Percentiles rank a stretch among this genome's conserved stretches.
phyloP scores from a whole-genome alignment of 2,113 vertebrate species.

The Etheostoma cragini region DNA sequence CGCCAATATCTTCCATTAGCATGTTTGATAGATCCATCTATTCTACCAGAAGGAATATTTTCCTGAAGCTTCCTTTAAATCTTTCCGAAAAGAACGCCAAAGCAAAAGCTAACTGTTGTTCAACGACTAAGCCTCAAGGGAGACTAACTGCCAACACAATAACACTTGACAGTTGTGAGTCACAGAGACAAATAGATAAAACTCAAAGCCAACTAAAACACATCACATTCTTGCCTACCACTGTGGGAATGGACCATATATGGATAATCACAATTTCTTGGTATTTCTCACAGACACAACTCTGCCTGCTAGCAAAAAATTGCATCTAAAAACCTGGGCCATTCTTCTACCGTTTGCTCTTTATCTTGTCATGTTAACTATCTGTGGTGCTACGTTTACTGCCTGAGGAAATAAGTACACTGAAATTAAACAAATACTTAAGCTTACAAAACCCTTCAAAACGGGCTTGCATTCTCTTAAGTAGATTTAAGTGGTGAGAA shows the following conservation, averaged over 20 bases:
- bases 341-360: not conserved
- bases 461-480: not conserved
- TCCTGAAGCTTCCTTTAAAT: not conserved
- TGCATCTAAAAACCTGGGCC: not conserved
- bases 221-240: not conserved
- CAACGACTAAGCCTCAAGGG: not conserved
- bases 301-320: not conserved
- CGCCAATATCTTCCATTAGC: not conserved
- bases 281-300: conserved; percentile 15
- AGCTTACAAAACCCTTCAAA: not conserved
- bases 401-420: not conserved
- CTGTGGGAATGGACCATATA: conserved; percentile 73
- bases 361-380: not conserved
- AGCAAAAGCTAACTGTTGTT: not conserved
- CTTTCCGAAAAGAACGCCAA: not conserved
- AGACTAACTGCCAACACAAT: conserved; percentile 7
- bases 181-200: conserved; percentile 50
- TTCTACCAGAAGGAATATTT: not conserved
- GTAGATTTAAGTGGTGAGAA: conserved; percentile 33
- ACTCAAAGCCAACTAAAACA: conserved; percentile 49
- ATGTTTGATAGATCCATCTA: not conserved
- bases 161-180: not conserved
- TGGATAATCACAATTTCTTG: conserved; percentile 34
- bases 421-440: not conserved
- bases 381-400: not conserved